Conservation (phyloP, 2,113 vertebrate species). For the Grammomys dolichurus region DNA sequence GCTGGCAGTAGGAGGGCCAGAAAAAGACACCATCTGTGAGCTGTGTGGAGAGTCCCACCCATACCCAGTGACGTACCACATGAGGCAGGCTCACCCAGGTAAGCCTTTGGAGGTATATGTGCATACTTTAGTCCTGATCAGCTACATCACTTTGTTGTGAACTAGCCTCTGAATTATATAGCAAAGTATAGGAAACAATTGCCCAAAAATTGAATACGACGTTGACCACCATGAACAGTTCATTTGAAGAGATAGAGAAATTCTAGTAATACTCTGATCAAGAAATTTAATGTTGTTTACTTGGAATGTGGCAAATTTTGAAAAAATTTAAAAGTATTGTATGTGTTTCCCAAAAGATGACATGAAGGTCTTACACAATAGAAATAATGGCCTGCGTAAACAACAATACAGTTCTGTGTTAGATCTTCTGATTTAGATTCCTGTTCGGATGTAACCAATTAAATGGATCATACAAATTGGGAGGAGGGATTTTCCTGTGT, state of each 20-base stretch:
- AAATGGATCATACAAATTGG: background rate
- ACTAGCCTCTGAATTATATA: background rate
- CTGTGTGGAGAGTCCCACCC: constrained; percentile 98
- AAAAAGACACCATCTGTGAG: constrained; percentile 99
- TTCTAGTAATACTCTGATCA: background rate
- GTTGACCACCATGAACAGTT: background rate
- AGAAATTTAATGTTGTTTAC: background rate
- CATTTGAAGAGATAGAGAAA: constrained; percentile 23
- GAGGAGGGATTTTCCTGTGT: background rate
- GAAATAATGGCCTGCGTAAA: constrained; percentile 1
- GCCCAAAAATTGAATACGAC: background rate
- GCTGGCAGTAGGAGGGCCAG: constrained; percentile 97
- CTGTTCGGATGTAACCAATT: constrained; percentile 6
- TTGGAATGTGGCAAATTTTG: background rate
- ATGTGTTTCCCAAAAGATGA: constrained; percentile 15
- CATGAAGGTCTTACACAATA: background rate
- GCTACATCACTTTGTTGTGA: background rate
- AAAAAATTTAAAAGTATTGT: constrained; percentile 38
- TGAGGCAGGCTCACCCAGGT: constrained; percentile 99
- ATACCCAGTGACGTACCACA: constrained; percentile 99
- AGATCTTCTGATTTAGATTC: background rate
- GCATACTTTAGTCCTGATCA: background rate
- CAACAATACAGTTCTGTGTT: background rate
- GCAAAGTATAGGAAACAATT: background rate
- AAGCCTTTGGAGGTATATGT: background rate